phyloP scores from a whole-genome alignment of 2,113 vertebrate species.

The Tor tambroides region DNA sequence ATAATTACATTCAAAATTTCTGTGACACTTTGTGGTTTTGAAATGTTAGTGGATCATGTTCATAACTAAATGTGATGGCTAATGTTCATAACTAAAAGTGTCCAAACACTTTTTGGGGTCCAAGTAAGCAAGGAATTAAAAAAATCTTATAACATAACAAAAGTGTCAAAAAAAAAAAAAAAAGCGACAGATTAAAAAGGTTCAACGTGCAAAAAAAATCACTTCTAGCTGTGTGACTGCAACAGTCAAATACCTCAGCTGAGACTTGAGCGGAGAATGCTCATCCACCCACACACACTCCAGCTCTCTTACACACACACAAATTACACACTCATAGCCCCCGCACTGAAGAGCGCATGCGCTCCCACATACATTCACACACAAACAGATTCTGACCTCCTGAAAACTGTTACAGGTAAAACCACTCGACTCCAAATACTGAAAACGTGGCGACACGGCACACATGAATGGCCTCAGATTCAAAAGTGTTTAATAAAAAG shows the following conservation, averaged over 20 bases:
- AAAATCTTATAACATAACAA: neutral
- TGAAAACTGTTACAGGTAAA: neutral
- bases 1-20: neutral
- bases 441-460: neutral
- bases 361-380: slow-evolving; percentile 53
- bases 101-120: neutral
- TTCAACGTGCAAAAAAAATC: neutral
- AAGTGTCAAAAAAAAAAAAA: neutral
- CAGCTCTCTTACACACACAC: slow-evolving; percentile 18
- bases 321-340: slow-evolving; percentile 56
- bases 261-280: slow-evolving; percentile 58
- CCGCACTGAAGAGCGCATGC: slow-evolving; percentile 57
- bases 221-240: slow-evolving; percentile 49
- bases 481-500: neutral
- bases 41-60: neutral
- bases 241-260: slow-evolving; percentile 62
- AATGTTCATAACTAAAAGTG: neutral
- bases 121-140: neutral
- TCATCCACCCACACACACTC: slow-evolving; percentile 64
- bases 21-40: neutral
- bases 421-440: neutral
- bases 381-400: slow-evolving; percentile 31
- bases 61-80: neutral
- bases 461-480: neutral
- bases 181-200: neutral